Evolutionary conservation across 2,113 vertebrate species (phyloP).

Genomic region (Hystrix brachyura): DNA sequence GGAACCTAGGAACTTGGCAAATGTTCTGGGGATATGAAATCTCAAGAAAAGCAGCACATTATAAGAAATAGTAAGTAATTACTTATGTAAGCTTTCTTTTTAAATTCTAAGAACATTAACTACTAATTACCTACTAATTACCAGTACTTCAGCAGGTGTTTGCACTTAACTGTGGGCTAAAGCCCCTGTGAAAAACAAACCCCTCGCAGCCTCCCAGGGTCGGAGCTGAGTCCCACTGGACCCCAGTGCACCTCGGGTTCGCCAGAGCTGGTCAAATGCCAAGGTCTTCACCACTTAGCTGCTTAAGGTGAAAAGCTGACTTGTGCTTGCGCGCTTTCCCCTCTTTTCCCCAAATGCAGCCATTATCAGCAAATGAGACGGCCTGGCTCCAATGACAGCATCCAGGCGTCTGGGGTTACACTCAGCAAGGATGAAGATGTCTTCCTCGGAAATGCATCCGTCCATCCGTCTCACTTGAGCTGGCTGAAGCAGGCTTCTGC

Average conservation of each 20-base stretch:
- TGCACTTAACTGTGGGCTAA: conserved; percentile 95
- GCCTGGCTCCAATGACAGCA: conserved; percentile 59
- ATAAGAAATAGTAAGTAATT: conserved; percentile 97
- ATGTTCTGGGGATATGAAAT: conserved; percentile 98
- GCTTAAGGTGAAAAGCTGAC: conserved; percentile 81
- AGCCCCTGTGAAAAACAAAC: conserved; percentile 96
- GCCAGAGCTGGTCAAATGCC: conserved; percentile 83
- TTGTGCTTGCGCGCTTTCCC: conserved; percentile 29
- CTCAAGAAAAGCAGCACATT: conserved; percentile 97
- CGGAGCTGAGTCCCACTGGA: conserved; percentile 89
- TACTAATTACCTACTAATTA: conserved; percentile 99
- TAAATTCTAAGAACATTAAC: conserved; percentile 99
- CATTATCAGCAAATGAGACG: conserved; percentile 53
- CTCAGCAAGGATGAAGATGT: conserved; percentile 75
- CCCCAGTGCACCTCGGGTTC: conserved; percentile 82
- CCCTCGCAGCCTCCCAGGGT: conserved; percentile 93
- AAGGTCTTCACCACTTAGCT: conserved; percentile 83
- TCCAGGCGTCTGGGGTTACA: conserved; percentile 71
- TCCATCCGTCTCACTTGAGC: conserved; percentile 81
- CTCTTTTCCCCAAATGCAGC: conserved; percentile 63
- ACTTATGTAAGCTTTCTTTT: conserved; percentile 99
- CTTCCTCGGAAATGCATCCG: conserved; percentile 72
- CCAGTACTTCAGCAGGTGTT: conserved; percentile 99
- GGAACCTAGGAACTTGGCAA: conserved; percentile 98
- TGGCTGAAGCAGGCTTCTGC: conserved; percentile 22